A percentile compares a stretch with the other conserved stretches of the same genome.
Evolutionary conservation across 2,113 vertebrate species (phyloP).

Genomic region (Caracal caracal): DNA sequence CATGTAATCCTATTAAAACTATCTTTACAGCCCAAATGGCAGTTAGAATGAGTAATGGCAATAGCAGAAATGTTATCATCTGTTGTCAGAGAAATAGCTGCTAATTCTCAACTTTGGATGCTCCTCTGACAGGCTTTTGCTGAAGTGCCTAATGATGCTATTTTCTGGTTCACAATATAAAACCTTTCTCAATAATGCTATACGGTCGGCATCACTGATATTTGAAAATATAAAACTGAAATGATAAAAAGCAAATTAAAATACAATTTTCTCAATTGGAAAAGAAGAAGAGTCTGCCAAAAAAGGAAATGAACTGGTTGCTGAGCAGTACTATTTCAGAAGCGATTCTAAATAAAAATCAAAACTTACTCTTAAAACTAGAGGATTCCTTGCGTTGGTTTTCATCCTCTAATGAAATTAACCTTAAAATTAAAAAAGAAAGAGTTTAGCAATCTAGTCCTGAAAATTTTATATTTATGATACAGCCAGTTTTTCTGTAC

Average conservation of each 20-base stretch:
- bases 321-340: neutral
- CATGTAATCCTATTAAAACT: neutral
- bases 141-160: neutral
- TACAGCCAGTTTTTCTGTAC: neutral
- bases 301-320: neutral
- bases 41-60: neutral
- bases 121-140: neutral
- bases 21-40: neutral
- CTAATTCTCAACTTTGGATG: neutral
- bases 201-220: neutral
- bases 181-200: neutral
- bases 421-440: constrained; percentile 85
- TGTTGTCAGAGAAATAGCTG: neutral
- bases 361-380: constrained; percentile 70
- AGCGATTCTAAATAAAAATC: constrained; percentile 13
- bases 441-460: constrained; percentile 21
- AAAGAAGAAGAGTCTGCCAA: neutral
- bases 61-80: neutral
- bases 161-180: neutral
- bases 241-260: neutral
- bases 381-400: constrained; percentile 82
- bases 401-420: constrained; percentile 92
- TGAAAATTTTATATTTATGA: constrained; percentile 24
- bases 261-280: neutral
- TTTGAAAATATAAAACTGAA: neutral